Conservation (phyloP, 2,113 vertebrate genomes). For the Rhinolophus ferrumequinum region DNA sequence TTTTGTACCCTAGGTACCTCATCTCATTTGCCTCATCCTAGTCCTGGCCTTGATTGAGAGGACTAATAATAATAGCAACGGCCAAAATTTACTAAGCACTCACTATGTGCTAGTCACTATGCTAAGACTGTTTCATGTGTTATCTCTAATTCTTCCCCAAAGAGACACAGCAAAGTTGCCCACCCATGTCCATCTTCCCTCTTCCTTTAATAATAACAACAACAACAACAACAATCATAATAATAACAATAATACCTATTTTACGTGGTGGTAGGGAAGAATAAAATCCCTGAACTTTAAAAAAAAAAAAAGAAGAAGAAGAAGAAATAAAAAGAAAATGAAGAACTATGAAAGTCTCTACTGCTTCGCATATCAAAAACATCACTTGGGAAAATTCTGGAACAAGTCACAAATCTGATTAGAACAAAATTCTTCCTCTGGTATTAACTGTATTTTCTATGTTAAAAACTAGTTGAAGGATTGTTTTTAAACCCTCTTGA, state of each 20-base stretch:
- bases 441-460: background rate
- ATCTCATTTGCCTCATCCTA: background rate
- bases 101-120: background rate
- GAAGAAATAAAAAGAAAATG: background rate
- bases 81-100: no score
- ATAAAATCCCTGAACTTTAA: background rate
- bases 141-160: background rate
- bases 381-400: background rate
- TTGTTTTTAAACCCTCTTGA: background rate
- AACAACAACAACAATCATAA: background rate
- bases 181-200: background rate
- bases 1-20: background rate
- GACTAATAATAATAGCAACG: no score
- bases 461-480: background rate
- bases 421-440: background rate
- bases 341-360: background rate
- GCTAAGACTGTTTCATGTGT: background rate
- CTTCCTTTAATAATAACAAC: background rate
- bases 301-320: background rate
- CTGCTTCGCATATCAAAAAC: background rate
- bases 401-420: background rate
- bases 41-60: background rate
- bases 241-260: background rate
- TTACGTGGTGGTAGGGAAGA: background rate
- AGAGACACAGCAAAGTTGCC: background rate